Conservation (phyloP, 1,140 invertebrate genomes). For the Aphidius ervi region DNA sequence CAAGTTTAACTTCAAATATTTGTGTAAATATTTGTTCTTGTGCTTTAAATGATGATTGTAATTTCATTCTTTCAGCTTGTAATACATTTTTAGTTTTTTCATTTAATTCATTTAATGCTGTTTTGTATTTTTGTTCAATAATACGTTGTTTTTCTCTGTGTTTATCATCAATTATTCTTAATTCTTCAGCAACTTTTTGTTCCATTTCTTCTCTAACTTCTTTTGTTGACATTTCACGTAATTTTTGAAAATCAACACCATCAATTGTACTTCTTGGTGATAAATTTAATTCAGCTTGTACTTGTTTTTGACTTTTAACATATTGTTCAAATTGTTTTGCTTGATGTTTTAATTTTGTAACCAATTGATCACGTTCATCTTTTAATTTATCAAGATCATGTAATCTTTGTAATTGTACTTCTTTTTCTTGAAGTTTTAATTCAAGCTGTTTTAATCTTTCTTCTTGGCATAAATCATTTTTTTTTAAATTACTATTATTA, state of each 20-base stretch:
- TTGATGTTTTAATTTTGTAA: slow-evolving; percentile 43
- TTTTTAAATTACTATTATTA: slow-evolving; percentile 23
- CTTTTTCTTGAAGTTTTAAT: slow-evolving; percentile 35
- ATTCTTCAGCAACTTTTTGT: slow-evolving; percentile 39
- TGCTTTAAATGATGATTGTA: slow-evolving; percentile 38
- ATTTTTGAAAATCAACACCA: slow-evolving; percentile 39
- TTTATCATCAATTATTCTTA: slow-evolving; percentile 37
- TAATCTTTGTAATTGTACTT: slow-evolving; percentile 32
- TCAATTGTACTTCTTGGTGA: slow-evolving; percentile 34
- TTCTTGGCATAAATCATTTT: slow-evolving; percentile 28
- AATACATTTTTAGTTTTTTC: slow-evolving; percentile 33
- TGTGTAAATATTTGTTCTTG: slow-evolving; percentile 39
- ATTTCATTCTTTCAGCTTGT: slow-evolving; percentile 36
- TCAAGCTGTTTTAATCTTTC: slow-evolving; percentile 39
- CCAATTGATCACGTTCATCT: slow-evolving; percentile 39
- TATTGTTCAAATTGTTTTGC: slow-evolving; percentile 44
- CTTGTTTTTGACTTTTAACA: slow-evolving; percentile 41
- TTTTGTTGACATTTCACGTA: slow-evolving; percentile 38
- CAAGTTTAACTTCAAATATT: slow-evolving; percentile 36
- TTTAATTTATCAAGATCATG: slow-evolving; percentile 42
- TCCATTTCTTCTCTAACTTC: slow-evolving; percentile 45
- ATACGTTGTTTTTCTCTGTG: slow-evolving; percentile 32
- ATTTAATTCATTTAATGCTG: slow-evolving; percentile 32
- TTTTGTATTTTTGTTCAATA: slow-evolving; percentile 41
- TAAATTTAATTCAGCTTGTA: slow-evolving; percentile 42